Conservation (phyloP, 2,113 vertebrate genomes). For the Elanus axillaris region DNA sequence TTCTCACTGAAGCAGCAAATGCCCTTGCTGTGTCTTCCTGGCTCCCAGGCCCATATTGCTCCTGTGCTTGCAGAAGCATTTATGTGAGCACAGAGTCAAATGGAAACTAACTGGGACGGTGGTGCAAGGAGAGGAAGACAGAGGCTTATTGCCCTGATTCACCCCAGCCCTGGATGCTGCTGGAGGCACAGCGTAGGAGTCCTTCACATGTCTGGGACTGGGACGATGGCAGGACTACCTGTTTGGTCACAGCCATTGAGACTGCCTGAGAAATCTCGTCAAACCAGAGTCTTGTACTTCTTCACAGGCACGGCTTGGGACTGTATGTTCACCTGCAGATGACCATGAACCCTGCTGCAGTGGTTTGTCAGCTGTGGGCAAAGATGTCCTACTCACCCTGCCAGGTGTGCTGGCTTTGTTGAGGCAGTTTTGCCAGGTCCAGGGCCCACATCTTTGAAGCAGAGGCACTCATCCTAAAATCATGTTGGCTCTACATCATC, state of each 20-base stretch:
- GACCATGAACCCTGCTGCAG: neutral
- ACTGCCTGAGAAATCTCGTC: neutral
- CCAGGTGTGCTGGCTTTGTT: neutral
- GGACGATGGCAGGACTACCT: neutral
- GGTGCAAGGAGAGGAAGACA: neutral
- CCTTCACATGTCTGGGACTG: neutral
- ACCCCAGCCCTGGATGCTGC: rapidly evolving
- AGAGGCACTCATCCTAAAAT: neutral
- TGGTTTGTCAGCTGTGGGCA: neutral
- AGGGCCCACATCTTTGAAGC: neutral
- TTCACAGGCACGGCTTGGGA: neutral
- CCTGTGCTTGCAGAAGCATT: neutral
- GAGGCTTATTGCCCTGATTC: neutral
- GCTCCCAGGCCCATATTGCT: rapidly evolving
- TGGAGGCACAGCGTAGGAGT: neutral
- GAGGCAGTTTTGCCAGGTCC: neutral
- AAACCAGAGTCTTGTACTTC: neutral
- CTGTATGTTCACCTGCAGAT: neutral
- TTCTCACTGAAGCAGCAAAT: neutral
- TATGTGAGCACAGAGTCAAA: neutral
- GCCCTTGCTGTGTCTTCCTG: neutral
- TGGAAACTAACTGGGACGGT: rapidly evolving
- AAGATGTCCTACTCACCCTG: neutral
- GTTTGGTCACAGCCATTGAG: no score
- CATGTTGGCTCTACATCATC: neutral